Conservation (phyloP, 2,113 vertebrate genomes). For the Labeo rohita region DNA sequence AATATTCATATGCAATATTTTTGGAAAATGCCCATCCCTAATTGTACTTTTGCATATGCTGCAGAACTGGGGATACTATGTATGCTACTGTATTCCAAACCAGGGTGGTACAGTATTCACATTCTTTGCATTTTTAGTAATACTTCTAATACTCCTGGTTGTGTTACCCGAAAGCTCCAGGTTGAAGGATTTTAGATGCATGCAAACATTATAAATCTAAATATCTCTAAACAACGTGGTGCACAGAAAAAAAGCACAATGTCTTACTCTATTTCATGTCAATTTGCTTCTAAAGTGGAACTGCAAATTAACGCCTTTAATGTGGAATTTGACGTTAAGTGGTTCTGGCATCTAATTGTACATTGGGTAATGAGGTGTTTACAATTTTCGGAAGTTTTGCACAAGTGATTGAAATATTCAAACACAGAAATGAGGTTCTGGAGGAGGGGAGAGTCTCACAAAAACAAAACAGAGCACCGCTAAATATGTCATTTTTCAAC, state of each 20-base stretch:
- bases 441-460: neutral
- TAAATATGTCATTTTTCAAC: neutral
- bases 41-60: neutral
- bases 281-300: conserved; percentile 35
- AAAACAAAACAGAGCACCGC: neutral
- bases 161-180: neutral
- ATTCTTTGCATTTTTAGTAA: neutral
- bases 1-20: no score
- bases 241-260: neutral
- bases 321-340: conserved; percentile 37
- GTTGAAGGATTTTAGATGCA: neutral
- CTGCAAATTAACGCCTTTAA: conserved; percentile 33
- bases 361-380: conserved; percentile 43
- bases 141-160: neutral
- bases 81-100: neutral
- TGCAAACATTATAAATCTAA: conserved; percentile 33
- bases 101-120: neutral
- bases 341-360: conserved; percentile 42
- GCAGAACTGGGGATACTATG: neutral
- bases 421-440: neutral
- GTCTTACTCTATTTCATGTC: conserved; percentile 46
- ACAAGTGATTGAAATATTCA: conserved; percentile 28
- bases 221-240: neutral
- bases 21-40: no score
- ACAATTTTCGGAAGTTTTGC: conserved; percentile 35